Evolutionary conservation across 2,797 vertebrate species (phyloP), one percentile per base, ranked within the genome.

Genomic region (Alca torda): DNA sequence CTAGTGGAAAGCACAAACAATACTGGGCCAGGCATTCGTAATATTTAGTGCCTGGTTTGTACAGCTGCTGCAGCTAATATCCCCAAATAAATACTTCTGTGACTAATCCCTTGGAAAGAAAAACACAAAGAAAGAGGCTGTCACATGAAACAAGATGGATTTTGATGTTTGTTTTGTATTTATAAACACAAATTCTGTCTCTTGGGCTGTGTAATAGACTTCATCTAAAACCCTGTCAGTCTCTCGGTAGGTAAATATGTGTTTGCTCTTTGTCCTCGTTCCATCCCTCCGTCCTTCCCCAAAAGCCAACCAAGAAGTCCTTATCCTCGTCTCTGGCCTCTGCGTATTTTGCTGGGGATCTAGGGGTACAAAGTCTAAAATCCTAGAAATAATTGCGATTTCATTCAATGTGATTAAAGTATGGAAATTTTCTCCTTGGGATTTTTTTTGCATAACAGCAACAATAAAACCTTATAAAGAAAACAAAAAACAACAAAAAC

Each of bases 41-140:
- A 72, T 80, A 81, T 53, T 91, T 57, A 57, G 63, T 84, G 61
- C 75, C 24, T 77, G 59, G 35, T 91, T 93, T 89, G 54, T 92
- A 33, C 19, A 75, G 64, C 48, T 88, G 15, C 60, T 41, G 85
- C 57, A 61, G 72, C 50, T 75, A 89, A 86, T 91, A 95, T 51
- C 53, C 41, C 78, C 73, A 33, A 68, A 94, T 43, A 94, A 93
- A 85, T 78, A 75, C 61, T 93, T 78, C 73, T 0, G 0, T 95
- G 93, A 93, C 93, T 95, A 96, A 94, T 95, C 61, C 54, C 39
- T 85, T 67, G 61, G 81, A 93, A 97, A 93, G 82, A 48, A 93
- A 83, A 93, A 54, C 46, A 89, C 59, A 56, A 93, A 88, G 88
- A 84, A 95, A 80, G 89, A 83, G 70, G 35, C 61, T 93, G 90